A percentile compares a stretch with the other conserved stretches of the same genome.
Evolutionary conservation across 1,140 invertebrate species (phyloP).

Genomic region (Rhopalosiphum maidis): DNA sequence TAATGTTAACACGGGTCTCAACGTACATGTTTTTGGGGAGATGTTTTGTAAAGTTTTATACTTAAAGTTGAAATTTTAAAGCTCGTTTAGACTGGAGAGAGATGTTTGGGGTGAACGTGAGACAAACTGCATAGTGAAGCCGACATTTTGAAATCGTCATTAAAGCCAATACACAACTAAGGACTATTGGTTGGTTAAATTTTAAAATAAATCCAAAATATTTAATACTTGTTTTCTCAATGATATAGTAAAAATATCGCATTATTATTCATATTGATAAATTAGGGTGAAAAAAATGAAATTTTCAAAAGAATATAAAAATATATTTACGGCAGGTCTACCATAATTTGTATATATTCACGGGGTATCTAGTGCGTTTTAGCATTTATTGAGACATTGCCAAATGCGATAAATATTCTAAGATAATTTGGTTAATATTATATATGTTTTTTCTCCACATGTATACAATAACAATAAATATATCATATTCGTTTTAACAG

Average conservation of each 20-base stretch:
- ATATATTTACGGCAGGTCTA: background rate
- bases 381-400: background rate
- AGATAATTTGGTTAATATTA: background rate
- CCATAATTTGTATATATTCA: background rate
- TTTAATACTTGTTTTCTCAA: background rate
- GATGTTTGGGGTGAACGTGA: background rate
- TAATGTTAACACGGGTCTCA: background rate
- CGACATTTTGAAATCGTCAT: background rate
- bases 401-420: slow-evolving; percentile 1
- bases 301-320: background rate
- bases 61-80: slow-evolving; percentile 6
- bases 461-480: background rate
- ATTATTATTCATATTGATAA: background rate
- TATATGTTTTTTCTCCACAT: background rate
- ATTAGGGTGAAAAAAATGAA: background rate
- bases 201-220: background rate
- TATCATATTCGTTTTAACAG: background rate
- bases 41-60: background rate
- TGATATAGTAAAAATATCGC: background rate
- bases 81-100: background rate
- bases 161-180: background rate
- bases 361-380: background rate
- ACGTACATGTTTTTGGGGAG: background rate
- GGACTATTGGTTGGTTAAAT: background rate
- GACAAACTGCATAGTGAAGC: background rate